These are phyloP conservation scores for Mamestra configurata DNA, from an alignment of 1,140 invertebrate species.

Conservation along the genomic window DNA sequence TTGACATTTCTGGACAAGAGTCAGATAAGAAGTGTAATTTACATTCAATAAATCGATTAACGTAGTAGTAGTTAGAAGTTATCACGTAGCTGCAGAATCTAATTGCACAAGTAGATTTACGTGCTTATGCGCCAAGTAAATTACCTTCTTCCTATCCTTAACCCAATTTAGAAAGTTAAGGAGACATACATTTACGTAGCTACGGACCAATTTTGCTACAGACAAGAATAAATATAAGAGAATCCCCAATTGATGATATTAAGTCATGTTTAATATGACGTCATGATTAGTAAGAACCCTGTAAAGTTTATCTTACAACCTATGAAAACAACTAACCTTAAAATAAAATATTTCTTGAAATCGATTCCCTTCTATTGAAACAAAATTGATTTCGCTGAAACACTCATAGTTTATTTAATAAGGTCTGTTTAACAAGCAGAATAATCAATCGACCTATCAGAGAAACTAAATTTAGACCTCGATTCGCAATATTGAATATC, in stretches of 20 bases:
- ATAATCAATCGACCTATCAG: conserved; percentile 6
- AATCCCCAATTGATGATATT: too few species aligned
- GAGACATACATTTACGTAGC: not conserved
- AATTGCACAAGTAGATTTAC: conserved; percentile 17
- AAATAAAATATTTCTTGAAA: not conserved
- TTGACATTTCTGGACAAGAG: too few species aligned
- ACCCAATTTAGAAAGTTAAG: conserved; percentile 3
- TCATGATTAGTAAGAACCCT: too few species aligned
- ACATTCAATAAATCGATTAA: not conserved
- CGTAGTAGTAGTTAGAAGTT: not conserved
- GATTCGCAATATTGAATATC: not conserved
- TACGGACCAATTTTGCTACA: not conserved
- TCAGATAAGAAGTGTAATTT: not conserved
- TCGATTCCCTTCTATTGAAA: not conserved
- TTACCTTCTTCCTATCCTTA: not conserved
- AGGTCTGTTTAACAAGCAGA: not conserved
- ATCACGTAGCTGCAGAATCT: not conserved
- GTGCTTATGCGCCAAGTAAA: not conserved
- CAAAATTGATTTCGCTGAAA: conserved; percentile 3
- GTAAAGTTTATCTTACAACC: too few species aligned
- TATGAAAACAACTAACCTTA: not conserved
- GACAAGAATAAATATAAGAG: too few species aligned
- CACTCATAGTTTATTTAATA: not conserved
- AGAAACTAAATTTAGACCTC: not conserved
- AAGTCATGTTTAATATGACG: too few species aligned